Evolutionary conservation across 2,113 vertebrate species (phyloP).

Genomic region (Pachyramphus minor): DNA sequence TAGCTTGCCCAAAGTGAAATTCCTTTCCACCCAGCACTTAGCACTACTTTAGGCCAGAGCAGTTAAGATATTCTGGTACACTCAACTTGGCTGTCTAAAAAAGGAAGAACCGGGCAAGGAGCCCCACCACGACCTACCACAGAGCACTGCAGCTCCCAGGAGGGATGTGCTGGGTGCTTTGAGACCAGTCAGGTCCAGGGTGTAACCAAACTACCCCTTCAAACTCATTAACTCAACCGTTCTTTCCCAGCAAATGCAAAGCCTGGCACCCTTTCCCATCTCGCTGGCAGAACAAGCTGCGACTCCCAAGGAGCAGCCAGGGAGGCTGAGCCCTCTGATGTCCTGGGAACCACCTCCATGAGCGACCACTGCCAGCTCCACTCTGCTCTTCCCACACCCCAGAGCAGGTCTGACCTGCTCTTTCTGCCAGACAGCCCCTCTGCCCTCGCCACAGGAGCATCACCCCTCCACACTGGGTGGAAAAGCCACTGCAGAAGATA

Average conservation of each 20-base stretch:
- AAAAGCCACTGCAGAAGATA: background rate
- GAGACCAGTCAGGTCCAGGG: background rate
- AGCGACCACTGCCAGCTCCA: background rate
- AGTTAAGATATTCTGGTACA: background rate
- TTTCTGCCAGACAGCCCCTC: background rate
- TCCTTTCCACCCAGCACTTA: constrained; percentile 51
- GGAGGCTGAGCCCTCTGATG: background rate
- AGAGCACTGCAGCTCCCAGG: background rate
- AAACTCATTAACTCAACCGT: background rate
- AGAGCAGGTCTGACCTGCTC: background rate
- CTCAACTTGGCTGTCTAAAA: background rate
- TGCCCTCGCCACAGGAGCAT: background rate
- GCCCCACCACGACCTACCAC: background rate
- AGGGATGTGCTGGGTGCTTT: background rate
- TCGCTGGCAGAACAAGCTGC: background rate
- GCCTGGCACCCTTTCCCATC: background rate
- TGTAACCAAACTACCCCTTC: background rate
- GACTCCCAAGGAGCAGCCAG: background rate
- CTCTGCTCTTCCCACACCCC: background rate
- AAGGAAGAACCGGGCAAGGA: background rate
- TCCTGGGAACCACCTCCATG: background rate
- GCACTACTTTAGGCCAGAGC: background rate
- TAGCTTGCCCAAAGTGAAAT: background rate
- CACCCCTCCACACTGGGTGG: background rate
- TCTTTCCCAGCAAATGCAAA: background rate